Conservation (phyloP, 1,140 invertebrate species). For the Coptotermes formosanus region DNA sequence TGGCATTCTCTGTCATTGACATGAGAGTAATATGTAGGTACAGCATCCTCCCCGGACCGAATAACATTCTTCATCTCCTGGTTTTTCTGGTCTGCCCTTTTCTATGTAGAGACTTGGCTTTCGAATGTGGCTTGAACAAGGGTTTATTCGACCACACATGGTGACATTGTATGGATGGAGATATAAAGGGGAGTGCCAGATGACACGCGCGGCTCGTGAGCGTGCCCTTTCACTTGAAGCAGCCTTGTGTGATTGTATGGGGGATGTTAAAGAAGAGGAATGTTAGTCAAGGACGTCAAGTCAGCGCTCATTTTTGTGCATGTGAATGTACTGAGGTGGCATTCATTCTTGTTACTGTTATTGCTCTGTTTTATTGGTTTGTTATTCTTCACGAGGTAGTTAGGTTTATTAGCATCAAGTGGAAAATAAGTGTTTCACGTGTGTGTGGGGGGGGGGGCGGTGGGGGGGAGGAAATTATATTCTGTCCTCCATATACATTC, state of each 20-base stretch:
- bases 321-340: neutral
- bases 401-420: too few relatives aligned
- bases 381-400: neutral
- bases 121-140: constrained; percentile 9
- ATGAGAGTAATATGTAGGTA: neutral
- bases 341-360: neutral
- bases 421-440: too few relatives aligned
- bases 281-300: neutral
- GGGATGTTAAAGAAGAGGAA: neutral
- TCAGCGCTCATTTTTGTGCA: neutral
- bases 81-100: neutral
- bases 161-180: neutral
- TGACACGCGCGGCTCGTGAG: neutral
- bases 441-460: too few relatives aligned
- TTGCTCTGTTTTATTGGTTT: neutral
- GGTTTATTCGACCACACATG: constrained; percentile 4
- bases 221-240: neutral
- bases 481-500: too few relatives aligned
- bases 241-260: neutral
- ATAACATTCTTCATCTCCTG: neutral
- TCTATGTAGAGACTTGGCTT: neutral
- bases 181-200: neutral
- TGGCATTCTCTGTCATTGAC: neutral
- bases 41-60: neutral
- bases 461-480: too few relatives aligned